phyloP scores from a whole-genome alignment of 2,113 vertebrate genomes.

The Athene cunicularia region DNA sequence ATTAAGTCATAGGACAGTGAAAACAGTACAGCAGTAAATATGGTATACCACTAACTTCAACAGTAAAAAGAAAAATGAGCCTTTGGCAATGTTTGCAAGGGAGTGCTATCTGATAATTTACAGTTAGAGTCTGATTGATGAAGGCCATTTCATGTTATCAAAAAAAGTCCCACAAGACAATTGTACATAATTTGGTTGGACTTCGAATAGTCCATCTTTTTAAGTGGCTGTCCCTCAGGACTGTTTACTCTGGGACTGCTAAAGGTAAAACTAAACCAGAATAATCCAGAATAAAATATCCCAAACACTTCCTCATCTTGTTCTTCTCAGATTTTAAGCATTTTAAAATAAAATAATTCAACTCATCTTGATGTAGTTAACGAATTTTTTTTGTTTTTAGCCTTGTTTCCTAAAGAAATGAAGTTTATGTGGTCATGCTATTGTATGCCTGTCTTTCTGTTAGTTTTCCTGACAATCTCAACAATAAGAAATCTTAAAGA shows the following conservation, averaged over 20 bases:
- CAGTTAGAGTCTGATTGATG: conserved; percentile 22
- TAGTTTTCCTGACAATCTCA: not conserved
- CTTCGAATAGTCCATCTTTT: not conserved
- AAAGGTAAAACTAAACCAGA: not conserved
- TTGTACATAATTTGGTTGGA: conserved; percentile 13
- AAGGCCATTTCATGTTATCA: conserved; percentile 13
- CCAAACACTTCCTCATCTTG: not conserved
- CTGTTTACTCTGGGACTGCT: conserved; percentile 9
- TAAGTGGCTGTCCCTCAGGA: conserved; percentile 5
- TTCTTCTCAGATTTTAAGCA: not conserved
- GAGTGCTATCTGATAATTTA: conserved; percentile 1
- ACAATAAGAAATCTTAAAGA: not conserved
- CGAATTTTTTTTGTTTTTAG: not conserved
- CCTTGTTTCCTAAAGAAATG: not conserved
- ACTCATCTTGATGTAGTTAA: not conserved
- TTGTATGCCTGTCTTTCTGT: not conserved
- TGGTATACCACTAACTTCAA: not conserved
- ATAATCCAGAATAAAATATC: not conserved
- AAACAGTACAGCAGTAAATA: not conserved
- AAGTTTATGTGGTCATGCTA: not conserved
- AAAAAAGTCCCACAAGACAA: not conserved
- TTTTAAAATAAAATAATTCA: not conserved
- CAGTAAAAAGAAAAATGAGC: not conserved
- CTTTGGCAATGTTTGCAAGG: not conserved
- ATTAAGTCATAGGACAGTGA: conserved; percentile 39